Percentiles rank a stretch among this genome's conserved stretches.
Conservation (phyloP, 2,888 invertebrate genomes). For the Uloborus plumipes region DNA sequence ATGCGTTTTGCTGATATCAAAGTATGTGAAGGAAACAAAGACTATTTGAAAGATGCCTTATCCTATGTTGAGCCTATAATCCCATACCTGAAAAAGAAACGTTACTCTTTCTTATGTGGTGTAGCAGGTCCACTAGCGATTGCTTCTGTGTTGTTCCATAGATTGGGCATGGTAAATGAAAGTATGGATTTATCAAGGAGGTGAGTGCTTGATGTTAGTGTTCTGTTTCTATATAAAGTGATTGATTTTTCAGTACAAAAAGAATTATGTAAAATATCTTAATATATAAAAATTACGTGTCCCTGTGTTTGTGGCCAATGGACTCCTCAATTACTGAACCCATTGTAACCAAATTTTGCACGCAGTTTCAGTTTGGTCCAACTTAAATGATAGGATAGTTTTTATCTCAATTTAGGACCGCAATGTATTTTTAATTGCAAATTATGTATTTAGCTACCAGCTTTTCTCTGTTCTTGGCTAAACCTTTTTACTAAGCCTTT, state of each 20-base stretch:
- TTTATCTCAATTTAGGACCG: too few relatives aligned
- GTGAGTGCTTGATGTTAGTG: conserved; percentile 12
- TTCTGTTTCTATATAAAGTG: background rate
- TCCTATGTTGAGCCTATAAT: conserved; percentile 45
- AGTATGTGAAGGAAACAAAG: conserved; percentile 20
- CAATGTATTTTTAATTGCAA: too few relatives aligned
- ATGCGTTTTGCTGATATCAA: conserved; percentile 41
- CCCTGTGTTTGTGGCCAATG: too few relatives aligned
- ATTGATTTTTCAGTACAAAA: background rate
- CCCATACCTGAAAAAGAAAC: conserved; percentile 69
- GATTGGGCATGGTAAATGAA: conserved; percentile 75
- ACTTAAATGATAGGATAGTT: too few relatives aligned
- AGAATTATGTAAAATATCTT: background rate
- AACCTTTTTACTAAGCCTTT: too few relatives aligned
- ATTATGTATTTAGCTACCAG: too few relatives aligned
- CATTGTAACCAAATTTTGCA: too few relatives aligned
- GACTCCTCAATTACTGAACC: too few relatives aligned
- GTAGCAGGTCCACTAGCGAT: conserved; percentile 79
- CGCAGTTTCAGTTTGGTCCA: too few relatives aligned
- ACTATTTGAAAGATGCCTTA: conserved; percentile 43
- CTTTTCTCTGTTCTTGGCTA: too few relatives aligned
- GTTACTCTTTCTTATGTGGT: conserved; percentile 80
- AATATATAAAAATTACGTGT: too few relatives aligned
- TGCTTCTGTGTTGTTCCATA: conserved; percentile 76
- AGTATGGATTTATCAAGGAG: conserved; percentile 69